These are phyloP conservation scores for Danionella dracula DNA, from an alignment of 2,797 vertebrate species.

Conservation along the genomic window DNA sequence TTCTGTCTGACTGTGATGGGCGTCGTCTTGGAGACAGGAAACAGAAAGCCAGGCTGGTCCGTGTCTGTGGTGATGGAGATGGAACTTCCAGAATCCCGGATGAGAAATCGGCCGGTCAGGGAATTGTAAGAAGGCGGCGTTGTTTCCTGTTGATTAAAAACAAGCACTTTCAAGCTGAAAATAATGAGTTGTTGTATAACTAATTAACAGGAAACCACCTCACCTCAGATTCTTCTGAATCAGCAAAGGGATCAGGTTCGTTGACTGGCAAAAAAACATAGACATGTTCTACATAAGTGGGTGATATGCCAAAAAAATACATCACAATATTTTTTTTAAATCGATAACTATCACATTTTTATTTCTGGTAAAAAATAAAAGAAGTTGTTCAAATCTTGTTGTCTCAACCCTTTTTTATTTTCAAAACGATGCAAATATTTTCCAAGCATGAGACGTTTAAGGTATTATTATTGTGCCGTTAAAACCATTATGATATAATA, in stretches of 20 bases:
- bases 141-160: neutral
- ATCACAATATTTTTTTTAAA: too few species aligned
- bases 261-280: slow-evolving; percentile 56
- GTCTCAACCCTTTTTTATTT: too few species aligned
- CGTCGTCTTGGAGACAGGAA: slow-evolving; percentile 52
- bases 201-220: slow-evolving; percentile 48
- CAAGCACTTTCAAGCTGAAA: too few species aligned
- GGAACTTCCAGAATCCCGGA: slow-evolving; percentile 51
- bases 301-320: too few species aligned
- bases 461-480: too few species aligned
- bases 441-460: too few species aligned
- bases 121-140: neutral
- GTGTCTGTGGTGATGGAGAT: slow-evolving; percentile 58
- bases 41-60: slow-evolving; percentile 65
- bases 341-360: too few species aligned
- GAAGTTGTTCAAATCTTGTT: too few species aligned
- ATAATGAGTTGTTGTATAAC: neutral
- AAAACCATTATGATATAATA: too few species aligned
- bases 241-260: slow-evolving; percentile 51
- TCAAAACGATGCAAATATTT: too few species aligned
- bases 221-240: slow-evolving; percentile 44
- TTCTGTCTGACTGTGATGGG: slow-evolving; percentile 42
- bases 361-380: too few species aligned
- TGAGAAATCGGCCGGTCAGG: slow-evolving; percentile 23
- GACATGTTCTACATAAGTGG: too few species aligned